Base-by-base conservation (phyloP, 2,888 invertebrate genomes). In the Arenicola marina region DNA sequence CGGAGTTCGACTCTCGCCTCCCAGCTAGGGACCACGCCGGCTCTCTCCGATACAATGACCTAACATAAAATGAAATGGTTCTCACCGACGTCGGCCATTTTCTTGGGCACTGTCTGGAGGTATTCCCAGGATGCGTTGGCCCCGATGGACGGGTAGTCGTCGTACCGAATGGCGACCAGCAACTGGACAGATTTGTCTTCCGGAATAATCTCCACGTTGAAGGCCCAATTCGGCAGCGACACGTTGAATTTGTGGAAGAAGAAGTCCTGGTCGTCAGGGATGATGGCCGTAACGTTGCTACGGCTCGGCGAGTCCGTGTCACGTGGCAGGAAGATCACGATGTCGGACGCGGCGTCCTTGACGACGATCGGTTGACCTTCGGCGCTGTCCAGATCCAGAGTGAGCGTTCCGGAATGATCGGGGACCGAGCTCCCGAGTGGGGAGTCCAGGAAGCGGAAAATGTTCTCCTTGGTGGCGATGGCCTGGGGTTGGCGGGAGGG, bases 131-230 rank as follows among this genome's bases (percentile, higher is more conserved):
- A 38, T 1, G 56, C 57, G 1, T 32, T 48, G 2, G 56, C 56
- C 15, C 46, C 56, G 21, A 69, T 56, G 38, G 68, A 61, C 7
- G 73, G 72, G 18, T 61, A 57, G 0, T 55, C 45, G 1, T 68
- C 68, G 18, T 66, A 59, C 32, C 65, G 56, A 4, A 74, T 26
- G 2, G 73, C 57, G 4, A 71, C 70, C 21, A 73, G 57, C 44
- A 69, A 63, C 54, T 72, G 68, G 24, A 63, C 59, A 11, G n/a
- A 28, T 31, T 58, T 28, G 38, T 62, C 59, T n/a, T 51, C 38
- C 2, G 66, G 65, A n/a, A 61, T 57, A 43, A 73, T 55, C 48
- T 60, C 56, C 1, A 67, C 29, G 44, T 61, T 43, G 38, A 58
- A n/a, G 7, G 54, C 29, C n/a, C 34, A 15, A 21, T 44, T 44